Evolutionary conservation across 2,797 vertebrate species (phyloP), one percentile per base, ranked within the genome.

Genomic region (Parauchenoglanis ngamensis): DNA sequence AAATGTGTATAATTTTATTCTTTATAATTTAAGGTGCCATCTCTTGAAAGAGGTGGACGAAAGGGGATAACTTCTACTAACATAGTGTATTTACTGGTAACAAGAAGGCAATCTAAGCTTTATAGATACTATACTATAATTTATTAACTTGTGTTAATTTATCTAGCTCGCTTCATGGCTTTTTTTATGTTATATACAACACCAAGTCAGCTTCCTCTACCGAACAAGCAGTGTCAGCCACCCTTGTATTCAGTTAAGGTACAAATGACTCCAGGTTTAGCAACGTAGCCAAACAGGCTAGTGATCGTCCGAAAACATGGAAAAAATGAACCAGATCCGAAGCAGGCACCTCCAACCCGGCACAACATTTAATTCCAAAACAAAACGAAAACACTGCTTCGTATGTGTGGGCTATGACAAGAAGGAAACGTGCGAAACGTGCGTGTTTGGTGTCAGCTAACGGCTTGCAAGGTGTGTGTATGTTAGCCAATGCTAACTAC

Each of bases 401-500:
- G 72, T 63, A 4, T 63, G 0, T 63, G 12, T 49, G 84, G 65
- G 7, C 23, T 40, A 2, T 4, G 13, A 70, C 49, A 23, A 56
- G 5, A 12, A 25, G 67, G 2, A 40, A 56, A 13, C 49, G 49
- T 70, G 4, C 15, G 11, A 49, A 7, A 19, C 56, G 35, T 59
- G 54, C 31, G 86, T 83, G 80, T 84, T 68, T 67, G 68, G 40
- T 78, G 59, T 76, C 54, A 77, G 81, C 83, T 44, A 31, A 35
- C 31, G 52, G 76, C 52, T 84, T 79, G 63, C 2, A 17, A 75
- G 46, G 17, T 83, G 44, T 57, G 25, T 56, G 23, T 44, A 54
- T 63, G 73, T 61, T 83, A 88, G 70, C 77, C 19, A 35, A 54
- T 76, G 87, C 83, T 88, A 87, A 52, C 68, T 25, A 46, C 54